Conservation (phyloP, 2,797 vertebrate genomes). For the Muraenolepis orangiensis region DNA sequence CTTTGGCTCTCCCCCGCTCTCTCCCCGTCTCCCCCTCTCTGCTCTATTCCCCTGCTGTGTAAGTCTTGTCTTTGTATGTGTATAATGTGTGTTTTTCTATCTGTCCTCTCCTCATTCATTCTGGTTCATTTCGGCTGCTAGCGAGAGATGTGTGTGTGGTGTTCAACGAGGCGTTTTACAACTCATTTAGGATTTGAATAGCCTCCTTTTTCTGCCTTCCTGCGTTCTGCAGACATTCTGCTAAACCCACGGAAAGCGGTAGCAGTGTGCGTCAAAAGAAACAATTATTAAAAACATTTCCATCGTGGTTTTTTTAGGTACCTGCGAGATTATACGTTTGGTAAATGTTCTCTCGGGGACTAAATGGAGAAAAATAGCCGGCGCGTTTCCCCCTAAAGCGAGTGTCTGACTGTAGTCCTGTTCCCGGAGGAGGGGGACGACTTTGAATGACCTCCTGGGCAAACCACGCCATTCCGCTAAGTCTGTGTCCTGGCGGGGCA, state of each 20-base stretch:
- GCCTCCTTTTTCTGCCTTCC: background rate
- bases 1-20: background rate
- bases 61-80: no score
- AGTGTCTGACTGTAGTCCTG: slow-evolving; percentile 3
- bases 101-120: background rate
- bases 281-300: no score
- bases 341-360: background rate
- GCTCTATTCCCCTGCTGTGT: no score
- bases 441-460: slow-evolving; percentile 18
- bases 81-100: background rate
- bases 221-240: background rate
- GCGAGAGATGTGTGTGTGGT: background rate
- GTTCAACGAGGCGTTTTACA: background rate
- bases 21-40: background rate
- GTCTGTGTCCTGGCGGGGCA: no score
- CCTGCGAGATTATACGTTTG: background rate
- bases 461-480: background rate
- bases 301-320: no score
- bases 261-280: no score
- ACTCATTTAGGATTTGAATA: background rate
- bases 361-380: background rate
- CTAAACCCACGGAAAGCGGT: background rate
- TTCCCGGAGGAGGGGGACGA: background rate
- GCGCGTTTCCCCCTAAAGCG: background rate
- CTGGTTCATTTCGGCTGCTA: background rate